Evolutionary conservation across 2,113 vertebrate genomes (phyloP), one percentile per base, ranked within the genome.

Genomic region (Phrynosoma blainvillii): DNA sequence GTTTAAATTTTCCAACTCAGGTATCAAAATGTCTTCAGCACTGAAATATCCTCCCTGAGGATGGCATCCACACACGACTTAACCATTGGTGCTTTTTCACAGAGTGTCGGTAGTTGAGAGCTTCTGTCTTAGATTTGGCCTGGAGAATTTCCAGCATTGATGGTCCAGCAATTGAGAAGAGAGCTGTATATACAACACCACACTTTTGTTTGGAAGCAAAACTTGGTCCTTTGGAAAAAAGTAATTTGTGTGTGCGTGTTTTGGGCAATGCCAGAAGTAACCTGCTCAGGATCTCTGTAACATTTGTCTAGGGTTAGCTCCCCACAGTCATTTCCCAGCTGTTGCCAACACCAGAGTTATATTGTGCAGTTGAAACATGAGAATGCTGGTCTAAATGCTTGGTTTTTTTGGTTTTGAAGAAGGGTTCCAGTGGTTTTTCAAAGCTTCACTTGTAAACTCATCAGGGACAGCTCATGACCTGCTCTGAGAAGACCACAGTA

Each of bases 401-500:
- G 20, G 65, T 77, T 77, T 40, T 42, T 40, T 42, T 27, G 10
- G 25, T 68, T 56, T 54, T 82, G 80, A 68, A 83, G 59, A 70
- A 88, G 18, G 14, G 23, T 88, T 88, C 80, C 87, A 78, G 59
- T 88, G 87, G 73, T 83, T 88, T 77, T 77, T 70, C 65, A 23
- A 68, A 78, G 80, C 80, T 42, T 77, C 66, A 13, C 73, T 70
- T 78, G 70, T 76, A 77, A 68, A 83, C n/a, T 54, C 42, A 42
- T 68, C 42, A 78, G 21, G 73, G 56, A 36, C 36, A 74, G 65
- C 76, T 85, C 73, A 54, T 42, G 54, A 40, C 80, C 79, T 77
- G 71, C 62, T 83, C 79, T 10, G 42, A 77, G 81, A 70, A 83
- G 75, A 56, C 74, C 40, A 74, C 62, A 70, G 14, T 36, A 84